Percentiles rank a stretch among this genome's conserved stretches.
Evolutionary conservation across 1,140 invertebrate genomes (phyloP).

Genomic region (Lepeophtheirus salmonis): DNA sequence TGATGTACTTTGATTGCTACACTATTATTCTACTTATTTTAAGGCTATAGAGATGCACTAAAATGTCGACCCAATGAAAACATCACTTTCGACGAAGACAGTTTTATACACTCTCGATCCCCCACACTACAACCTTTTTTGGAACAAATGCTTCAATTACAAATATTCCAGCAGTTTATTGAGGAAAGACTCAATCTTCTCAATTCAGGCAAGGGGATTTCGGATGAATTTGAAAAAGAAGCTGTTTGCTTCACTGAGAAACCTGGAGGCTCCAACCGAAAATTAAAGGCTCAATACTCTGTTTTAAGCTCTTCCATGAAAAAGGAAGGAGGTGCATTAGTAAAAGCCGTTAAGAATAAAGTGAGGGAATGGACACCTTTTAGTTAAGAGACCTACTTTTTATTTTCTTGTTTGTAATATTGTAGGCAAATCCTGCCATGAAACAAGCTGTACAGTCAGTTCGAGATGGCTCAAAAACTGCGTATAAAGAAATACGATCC

Average conservation of each 20-base stretch:
- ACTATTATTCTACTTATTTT: too few relatives aligned
- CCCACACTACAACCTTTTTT: constrained; percentile 66
- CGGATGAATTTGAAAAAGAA: constrained; percentile 85
- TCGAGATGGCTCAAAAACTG: constrained; percentile 21
- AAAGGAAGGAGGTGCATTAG: constrained; percentile 44
- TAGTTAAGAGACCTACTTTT: too few relatives aligned
- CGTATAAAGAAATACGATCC: constrained; percentile 23
- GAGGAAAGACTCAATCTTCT: constrained; percentile 72
- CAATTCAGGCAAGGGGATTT: constrained; percentile 65
- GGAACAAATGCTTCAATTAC: constrained; percentile 67
- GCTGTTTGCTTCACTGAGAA: constrained; percentile 65
- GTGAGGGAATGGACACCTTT: too few relatives aligned
- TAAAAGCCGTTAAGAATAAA: constrained; percentile 50
- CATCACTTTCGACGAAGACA: constrained; percentile 65
- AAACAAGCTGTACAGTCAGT: constrained; percentile 26
- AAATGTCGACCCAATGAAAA: too few relatives aligned
- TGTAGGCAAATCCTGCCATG: constrained; percentile 33
- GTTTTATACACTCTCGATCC: constrained; percentile 61
- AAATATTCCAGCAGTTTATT: constrained; percentile 92
- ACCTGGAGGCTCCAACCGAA: constrained; percentile 35
- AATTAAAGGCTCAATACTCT: constrained; percentile 55
- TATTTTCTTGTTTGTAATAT: too few relatives aligned
- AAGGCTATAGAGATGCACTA: too few relatives aligned
- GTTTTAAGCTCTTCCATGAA: constrained; percentile 45
- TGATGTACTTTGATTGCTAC: too few relatives aligned